Conservation (phyloP, 2,888 invertebrate species). For the Eupithecia abbreviata region DNA sequence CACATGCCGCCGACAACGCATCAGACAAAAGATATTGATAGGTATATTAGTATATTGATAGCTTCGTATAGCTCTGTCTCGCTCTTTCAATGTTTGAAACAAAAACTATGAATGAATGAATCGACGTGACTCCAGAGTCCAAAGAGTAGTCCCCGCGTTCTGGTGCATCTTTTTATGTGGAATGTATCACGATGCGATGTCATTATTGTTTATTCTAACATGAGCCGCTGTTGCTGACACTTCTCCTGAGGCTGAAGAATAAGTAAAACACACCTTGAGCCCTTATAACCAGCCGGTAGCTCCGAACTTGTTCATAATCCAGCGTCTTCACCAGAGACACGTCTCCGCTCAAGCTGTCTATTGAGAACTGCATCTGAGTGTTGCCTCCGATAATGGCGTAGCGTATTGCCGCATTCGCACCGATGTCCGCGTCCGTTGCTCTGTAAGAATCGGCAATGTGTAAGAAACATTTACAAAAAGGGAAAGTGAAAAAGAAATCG, state of each 20-base stretch:
- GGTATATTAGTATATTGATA: too few species aligned
- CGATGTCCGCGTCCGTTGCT: constrained; percentile 96
- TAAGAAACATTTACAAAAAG: constrained; percentile 9
- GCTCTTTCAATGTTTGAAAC: too few species aligned
- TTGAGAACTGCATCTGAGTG: constrained; percentile 95
- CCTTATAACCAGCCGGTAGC: constrained; percentile 94
- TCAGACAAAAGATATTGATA: too few species aligned
- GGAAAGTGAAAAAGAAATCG: neutral
- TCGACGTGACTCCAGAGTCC: too few species aligned
- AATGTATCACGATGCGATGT: too few species aligned
- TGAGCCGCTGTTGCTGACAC: too few species aligned
- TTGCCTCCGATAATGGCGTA: constrained; percentile 98
- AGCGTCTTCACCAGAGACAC: constrained; percentile 93
- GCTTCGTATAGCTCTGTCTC: too few species aligned
- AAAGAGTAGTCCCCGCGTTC: too few species aligned
- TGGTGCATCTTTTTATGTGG: too few species aligned
- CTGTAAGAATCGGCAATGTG: constrained; percentile 64
- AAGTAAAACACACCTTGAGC: constrained; percentile 88
- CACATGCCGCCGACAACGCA: too few species aligned
- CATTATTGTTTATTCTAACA: too few species aligned
- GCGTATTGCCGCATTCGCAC: constrained; percentile 95
- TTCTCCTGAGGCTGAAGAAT: neutral
- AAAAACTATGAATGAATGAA: too few species aligned
- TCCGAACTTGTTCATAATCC: constrained; percentile 94
- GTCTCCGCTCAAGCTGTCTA: constrained; percentile 96